Evolutionary conservation across 2,888 invertebrate genomes (phyloP).

Genomic region (Apotomis turbidana): DNA sequence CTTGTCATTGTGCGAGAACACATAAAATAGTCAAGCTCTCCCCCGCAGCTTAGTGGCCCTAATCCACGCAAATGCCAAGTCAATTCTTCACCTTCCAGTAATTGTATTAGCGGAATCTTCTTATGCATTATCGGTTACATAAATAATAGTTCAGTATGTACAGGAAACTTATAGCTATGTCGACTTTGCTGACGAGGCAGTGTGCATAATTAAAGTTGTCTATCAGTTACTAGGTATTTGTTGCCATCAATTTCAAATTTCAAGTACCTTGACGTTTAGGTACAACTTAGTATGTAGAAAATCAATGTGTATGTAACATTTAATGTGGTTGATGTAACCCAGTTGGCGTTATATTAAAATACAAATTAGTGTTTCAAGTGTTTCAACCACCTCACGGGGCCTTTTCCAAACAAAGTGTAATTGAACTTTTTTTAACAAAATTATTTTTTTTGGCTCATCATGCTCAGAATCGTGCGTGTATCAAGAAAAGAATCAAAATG

Average conservation of each 20-base stretch:
- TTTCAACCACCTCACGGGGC: no score
- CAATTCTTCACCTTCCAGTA: slow-evolving; percentile 52
- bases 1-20: slow-evolving; percentile 2
- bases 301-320: not conserved
- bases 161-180: not conserved
- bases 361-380: no score
- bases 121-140: slow-evolving; percentile 31
- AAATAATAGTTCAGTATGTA: slow-evolving; percentile 15
- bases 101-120: slow-evolving; percentile 52
- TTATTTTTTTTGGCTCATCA: no score
- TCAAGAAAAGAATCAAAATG: no score
- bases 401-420: no score
- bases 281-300: not conserved
- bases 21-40: slow-evolving; percentile 4
- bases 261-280: not conserved
- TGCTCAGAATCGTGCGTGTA: no score
- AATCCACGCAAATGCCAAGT: slow-evolving; percentile 47
- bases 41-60: slow-evolving; percentile 42
- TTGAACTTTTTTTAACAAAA: no score
- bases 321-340: no score
- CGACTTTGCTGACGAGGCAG: not conserved
- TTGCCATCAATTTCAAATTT: slow-evolving; percentile 23
- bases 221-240: slow-evolving; percentile 12
- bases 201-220: slow-evolving; percentile 21
- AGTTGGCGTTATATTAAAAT: no score